Conservation (phyloP, 2,888 invertebrate species). For the Trichopria drosophilae region DNA sequence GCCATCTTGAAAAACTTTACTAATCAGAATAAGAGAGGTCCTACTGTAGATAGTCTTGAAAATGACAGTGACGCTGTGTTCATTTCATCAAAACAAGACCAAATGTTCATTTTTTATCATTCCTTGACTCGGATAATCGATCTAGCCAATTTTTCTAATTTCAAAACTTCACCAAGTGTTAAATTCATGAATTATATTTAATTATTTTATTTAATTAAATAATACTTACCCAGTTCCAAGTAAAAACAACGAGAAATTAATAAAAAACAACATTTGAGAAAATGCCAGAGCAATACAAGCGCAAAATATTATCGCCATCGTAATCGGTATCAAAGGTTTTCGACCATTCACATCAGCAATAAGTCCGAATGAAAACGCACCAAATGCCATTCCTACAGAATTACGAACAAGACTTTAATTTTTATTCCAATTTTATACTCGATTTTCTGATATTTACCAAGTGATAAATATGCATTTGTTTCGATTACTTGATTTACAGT, state of each 20-base stretch:
- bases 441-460: slow-evolving; percentile 35
- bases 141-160: too few relatives aligned
- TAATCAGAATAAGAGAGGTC: too few relatives aligned
- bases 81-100: too few relatives aligned
- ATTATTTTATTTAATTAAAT: neutral
- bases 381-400: slow-evolving; percentile 51
- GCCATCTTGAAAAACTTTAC: too few relatives aligned
- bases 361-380: slow-evolving; percentile 50
- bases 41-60: too few relatives aligned
- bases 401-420: too few relatives aligned
- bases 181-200: too few relatives aligned
- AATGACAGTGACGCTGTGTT: too few relatives aligned
- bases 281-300: slow-evolving; percentile 55
- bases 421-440: slow-evolving; percentile 1
- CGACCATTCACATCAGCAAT: slow-evolving; percentile 57
- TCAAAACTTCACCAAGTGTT: too few relatives aligned
- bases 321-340: slow-evolving; percentile 51
- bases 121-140: too few relatives aligned
- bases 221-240: slow-evolving; percentile 56
- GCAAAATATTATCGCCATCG: slow-evolving; percentile 53
- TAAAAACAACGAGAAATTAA: slow-evolving; percentile 53
- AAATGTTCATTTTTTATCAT: too few relatives aligned
- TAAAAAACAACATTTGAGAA: slow-evolving; percentile 51
- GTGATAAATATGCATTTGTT: slow-evolving; percentile 37
- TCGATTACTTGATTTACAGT: slow-evolving; percentile 30